Evolutionary conservation across 2,797 vertebrate species (phyloP).

Genomic region (Leptatherina wallacei): DNA sequence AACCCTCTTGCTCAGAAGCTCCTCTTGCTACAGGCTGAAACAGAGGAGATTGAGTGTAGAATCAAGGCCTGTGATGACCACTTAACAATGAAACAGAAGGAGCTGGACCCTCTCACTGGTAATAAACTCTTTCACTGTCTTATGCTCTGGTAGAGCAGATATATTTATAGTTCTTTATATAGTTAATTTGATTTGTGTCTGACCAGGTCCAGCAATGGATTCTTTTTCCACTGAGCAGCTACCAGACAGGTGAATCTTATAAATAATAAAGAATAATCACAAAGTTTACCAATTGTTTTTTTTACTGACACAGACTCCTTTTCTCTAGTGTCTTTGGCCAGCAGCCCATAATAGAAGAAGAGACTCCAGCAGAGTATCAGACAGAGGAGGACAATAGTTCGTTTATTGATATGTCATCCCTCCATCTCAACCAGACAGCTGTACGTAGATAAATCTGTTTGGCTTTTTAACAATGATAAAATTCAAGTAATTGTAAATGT

Average conservation of each 20-base stretch:
- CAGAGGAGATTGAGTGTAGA: constrained; percentile 72
- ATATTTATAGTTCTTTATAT: constrained; percentile 20
- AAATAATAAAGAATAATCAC: constrained; percentile 1
- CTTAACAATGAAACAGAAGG: constrained; percentile 72
- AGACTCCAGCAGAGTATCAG: constrained; percentile 30
- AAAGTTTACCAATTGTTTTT: neutral
- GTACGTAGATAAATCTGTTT: constrained; percentile 20
- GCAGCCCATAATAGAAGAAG: constrained; percentile 38
- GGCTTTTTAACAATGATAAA: neutral
- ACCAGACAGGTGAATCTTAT: constrained; percentile 49
- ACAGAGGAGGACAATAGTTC: constrained; percentile 27
- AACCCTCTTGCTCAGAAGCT: constrained; percentile 76
- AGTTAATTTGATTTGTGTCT: constrained; percentile 37
- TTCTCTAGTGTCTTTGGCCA: constrained; percentile 48
- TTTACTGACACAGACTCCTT: constrained; percentile 13
- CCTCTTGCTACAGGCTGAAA: constrained; percentile 72
- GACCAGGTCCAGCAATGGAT: constrained; percentile 34
- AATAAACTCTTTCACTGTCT: constrained; percentile 31
- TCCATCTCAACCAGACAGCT: constrained; percentile 47
- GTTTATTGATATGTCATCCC: constrained; percentile 46
- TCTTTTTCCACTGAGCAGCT: constrained; percentile 37
- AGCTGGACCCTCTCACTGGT: constrained; percentile 72
- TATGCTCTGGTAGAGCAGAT: constrained; percentile 9
- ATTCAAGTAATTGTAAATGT: neutral
- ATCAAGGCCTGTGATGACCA: constrained; percentile 73